phyloP scores from a whole-genome alignment of 2,888 invertebrate genomes.

The Lasioglossum oenotherae region DNA sequence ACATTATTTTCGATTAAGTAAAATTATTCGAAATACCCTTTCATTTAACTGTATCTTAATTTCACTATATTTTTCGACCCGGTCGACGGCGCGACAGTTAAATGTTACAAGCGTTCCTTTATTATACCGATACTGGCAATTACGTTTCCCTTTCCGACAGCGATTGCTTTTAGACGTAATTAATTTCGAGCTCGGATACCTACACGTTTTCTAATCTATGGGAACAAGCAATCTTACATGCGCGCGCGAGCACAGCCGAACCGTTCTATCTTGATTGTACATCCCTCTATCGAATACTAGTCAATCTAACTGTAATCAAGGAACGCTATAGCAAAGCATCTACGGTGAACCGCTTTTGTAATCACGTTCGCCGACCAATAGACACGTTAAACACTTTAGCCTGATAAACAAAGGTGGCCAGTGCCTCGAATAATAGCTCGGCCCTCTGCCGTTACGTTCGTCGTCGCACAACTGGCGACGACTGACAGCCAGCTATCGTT shows the following conservation, averaged over 20 bases:
- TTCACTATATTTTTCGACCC: no score
- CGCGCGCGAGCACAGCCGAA: background rate
- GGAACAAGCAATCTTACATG: conserved; percentile 10
- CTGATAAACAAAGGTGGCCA: conserved; percentile 42
- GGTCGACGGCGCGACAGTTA: background rate
- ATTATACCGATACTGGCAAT: background rate
- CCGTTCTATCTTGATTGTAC: conserved; percentile 26
- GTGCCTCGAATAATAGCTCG: conserved; percentile 31
- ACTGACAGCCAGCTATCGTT: conserved; percentile 3
- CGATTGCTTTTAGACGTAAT: background rate
- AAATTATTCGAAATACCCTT: no score
- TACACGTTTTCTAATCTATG: conserved; percentile 20
- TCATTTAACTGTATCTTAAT: no score
- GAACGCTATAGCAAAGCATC: conserved; percentile 26
- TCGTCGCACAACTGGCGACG: conserved; percentile 32
- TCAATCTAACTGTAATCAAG: conserved; percentile 37
- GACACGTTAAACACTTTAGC: conserved; percentile 43
- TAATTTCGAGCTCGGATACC: background rate
- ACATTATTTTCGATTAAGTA: no score
- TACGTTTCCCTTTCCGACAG: background rate
- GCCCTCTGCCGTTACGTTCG: background rate
- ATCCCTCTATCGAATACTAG: conserved; percentile 23
- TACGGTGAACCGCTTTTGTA: conserved; percentile 35
- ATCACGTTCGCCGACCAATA: conserved; percentile 35
- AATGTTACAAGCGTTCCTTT: background rate